These are phyloP conservation scores for Perognathus longimembris DNA, from an alignment of 2,113 vertebrate species.

Conservation along the genomic window DNA sequence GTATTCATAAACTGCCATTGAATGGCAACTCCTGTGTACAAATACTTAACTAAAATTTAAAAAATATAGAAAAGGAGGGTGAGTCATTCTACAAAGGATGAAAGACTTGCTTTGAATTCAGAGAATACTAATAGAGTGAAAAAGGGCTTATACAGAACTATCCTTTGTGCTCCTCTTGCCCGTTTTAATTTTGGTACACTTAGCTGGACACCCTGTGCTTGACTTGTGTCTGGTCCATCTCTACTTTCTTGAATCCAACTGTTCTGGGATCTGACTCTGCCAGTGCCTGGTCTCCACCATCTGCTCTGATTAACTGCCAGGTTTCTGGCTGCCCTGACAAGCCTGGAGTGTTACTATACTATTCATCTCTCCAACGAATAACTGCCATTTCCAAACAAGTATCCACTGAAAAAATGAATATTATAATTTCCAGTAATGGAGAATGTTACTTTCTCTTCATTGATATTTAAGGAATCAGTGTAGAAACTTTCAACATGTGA, in stretches of 20 bases:
- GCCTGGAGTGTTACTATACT: conserved; percentile 21
- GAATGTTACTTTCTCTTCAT: background rate
- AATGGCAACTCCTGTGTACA: too few relatives aligned
- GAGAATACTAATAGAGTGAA: background rate
- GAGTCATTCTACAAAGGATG: background rate
- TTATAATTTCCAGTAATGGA: background rate
- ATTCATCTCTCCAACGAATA: conserved; percentile 17
- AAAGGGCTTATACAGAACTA: background rate
- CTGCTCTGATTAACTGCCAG: conserved; percentile 61
- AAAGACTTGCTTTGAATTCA: background rate
- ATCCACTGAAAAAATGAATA: conserved; percentile 17
- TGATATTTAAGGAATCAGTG: background rate
- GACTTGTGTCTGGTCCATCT: conserved; percentile 31
- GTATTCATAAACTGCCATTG: too few relatives aligned
- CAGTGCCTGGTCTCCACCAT: conserved; percentile 64
- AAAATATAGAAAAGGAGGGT: too few relatives aligned
- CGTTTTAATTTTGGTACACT: background rate
- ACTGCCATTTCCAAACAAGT: conserved; percentile 29
- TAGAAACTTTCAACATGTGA: background rate
- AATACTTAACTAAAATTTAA: too few relatives aligned
- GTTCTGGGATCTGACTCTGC: conserved; percentile 52
- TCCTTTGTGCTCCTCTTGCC: background rate
- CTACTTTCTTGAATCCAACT: conserved; percentile 46
- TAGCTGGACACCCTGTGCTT: background rate
- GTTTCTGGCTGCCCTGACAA: conserved; percentile 18